Base-by-base conservation (phyloP, 37 sponge, comb jelly and placozoan species). In the Geodia barretti region DNA sequence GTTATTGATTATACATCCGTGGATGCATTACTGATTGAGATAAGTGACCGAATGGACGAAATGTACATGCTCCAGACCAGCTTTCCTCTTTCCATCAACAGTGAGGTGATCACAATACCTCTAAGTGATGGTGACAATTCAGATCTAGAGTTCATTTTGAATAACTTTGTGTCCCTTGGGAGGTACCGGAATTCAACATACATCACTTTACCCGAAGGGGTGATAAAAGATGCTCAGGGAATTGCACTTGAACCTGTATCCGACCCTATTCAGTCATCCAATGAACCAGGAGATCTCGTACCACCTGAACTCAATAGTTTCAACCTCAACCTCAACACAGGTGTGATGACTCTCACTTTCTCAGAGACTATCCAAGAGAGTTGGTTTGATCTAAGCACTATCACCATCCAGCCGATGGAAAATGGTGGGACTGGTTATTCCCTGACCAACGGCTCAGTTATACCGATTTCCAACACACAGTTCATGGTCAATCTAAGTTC, bases 171-270 rank as follows among this genome's bases (percentile, higher is more conserved):
- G 24, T 54, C 34, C 2, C 41, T 81, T 39, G 75, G 73, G 2
- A 61, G 59, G n/a, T 20, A 31, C 24, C 62, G 77, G 32, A 87
- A 85, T 41, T 65, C 76, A 26, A 93, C 94, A 20, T 96, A 80
- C 77, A 33, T 96, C 19, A 74, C 69, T 39, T 86, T 93, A 81
- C 62, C 72, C 28, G 64, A 21, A 0, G 70, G 43, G 31, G 73
- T 76, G n/a, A 72, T 75, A 2, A 65, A 68, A 2, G 97, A 96
- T 79, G 80, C 85, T 79, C 89, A 92, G 37, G 86, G 89, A 20
- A 66, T 77, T 20, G 24, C 62, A n/a, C 77, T 91, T 31, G 32
- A 31, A 47, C 41, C 74, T 63, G 70, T 88, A 3, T 42, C 47
- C n/a, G 64, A 39, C 33, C 83, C 88, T 28, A 31, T 79, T 23